Conservation (phyloP, 2,797 vertebrate species). For the Intellagama lesueurii region DNA sequence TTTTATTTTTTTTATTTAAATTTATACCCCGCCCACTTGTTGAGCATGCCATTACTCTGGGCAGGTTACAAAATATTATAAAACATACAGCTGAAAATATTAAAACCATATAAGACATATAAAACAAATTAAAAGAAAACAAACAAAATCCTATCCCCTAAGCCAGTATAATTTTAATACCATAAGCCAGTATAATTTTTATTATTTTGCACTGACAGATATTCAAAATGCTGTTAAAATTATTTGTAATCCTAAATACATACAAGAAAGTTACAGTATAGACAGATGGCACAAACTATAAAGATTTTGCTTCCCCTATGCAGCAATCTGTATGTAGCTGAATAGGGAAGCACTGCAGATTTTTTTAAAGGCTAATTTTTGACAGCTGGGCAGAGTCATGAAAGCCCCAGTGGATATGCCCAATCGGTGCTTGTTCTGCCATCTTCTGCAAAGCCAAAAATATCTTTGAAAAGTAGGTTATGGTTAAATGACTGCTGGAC, state of each 20-base stretch:
- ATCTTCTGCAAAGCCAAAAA: constrained; percentile 16
- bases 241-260: background rate
- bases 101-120: too few relatives aligned
- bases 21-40: too few relatives aligned
- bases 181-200: background rate
- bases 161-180: background rate
- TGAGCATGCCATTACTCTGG: too few relatives aligned
- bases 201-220: background rate
- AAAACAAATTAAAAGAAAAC: too few relatives aligned
- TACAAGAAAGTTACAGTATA: background rate
- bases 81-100: too few relatives aligned
- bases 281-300: background rate
- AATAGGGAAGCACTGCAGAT: background rate
- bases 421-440: constrained; percentile 2
- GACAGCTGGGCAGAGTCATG: constrained; percentile 14
- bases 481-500: constrained; percentile 33
- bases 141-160: background rate
- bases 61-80: too few relatives aligned
- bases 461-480: constrained; percentile 40
- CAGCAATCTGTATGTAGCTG: background rate
- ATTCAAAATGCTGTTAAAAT: background rate
- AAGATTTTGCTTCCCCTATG: background rate
- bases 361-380: background rate
- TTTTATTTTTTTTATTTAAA: too few relatives aligned
- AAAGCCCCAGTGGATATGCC: constrained; percentile 20